Evolutionary conservation across 2,888 invertebrate genomes (phyloP).

Genomic region (Julus scandinavius): DNA sequence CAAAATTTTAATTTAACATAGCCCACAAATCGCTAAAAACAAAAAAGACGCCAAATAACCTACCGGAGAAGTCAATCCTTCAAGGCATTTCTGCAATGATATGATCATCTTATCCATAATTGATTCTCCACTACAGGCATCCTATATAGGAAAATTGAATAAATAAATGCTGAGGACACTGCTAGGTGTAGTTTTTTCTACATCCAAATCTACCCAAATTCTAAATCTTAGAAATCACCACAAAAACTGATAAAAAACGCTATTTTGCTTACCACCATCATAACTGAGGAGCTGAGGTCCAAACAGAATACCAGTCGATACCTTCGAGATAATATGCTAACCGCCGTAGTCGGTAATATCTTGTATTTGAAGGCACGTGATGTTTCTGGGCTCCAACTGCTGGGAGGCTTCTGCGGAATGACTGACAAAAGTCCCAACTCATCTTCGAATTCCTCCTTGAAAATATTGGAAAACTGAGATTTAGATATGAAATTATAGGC

Average conservation of each 20-base stretch:
- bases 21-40: not conserved
- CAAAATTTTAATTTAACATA: too few species aligned
- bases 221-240: not conserved
- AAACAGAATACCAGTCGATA: slow-evolving; percentile 80
- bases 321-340: slow-evolving; percentile 76
- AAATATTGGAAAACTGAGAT: not conserved
- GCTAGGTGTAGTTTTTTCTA: not conserved
- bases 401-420: slow-evolving; percentile 70
- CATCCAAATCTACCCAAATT: too few species aligned
- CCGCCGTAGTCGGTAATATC: slow-evolving; percentile 71
- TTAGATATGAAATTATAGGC: too few species aligned
- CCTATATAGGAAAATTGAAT: slow-evolving; percentile 61
- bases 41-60: slow-evolving; percentile 57
- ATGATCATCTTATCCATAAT: slow-evolving; percentile 65
- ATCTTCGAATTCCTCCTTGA: slow-evolving; percentile 65
- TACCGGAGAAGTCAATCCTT: slow-evolving; percentile 65
- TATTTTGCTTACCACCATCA: slow-evolving; percentile 72
- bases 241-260: not conserved
- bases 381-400: slow-evolving; percentile 68
- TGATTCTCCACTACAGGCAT: slow-evolving; percentile 65
- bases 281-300: slow-evolving; percentile 81
- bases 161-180: not conserved
- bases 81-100: slow-evolving; percentile 64
- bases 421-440: slow-evolving; percentile 76
- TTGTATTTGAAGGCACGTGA: slow-evolving; percentile 64